Evolutionary conservation across 2,113 vertebrate genomes (phyloP), one percentile per base, ranked within the genome.

Genomic region (Alligator mississippiensis): DNA sequence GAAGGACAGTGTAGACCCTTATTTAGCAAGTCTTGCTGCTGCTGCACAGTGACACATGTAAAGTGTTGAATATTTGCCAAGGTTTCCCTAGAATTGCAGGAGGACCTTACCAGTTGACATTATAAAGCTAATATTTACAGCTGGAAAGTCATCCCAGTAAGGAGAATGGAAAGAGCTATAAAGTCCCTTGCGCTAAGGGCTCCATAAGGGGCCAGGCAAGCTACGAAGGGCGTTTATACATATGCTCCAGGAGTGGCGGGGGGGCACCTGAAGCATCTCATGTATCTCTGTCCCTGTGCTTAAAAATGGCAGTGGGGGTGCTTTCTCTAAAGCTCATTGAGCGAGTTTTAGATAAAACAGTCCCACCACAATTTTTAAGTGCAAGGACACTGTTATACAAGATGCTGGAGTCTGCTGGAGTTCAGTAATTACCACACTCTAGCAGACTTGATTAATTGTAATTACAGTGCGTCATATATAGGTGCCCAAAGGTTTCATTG

Each of bases 91-190:
- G 17, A 13, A 61, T 88, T 76, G 55, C 0, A 2, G 61, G 80
- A 38, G 30, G 19, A 68, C 18, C 87, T 70, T 70, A 82, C 57
- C 88, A 47, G 61, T 1, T 62, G 77, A 62, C 72, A n/a, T 90
- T 87, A 72, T 38, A 85, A 60, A 93, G 90, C 81, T 90, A 96
- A 77, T 91, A 94, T 93, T 96, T 95, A 87, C 84, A 79, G 75
- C 64, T 87, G 80, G 61, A 88, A 93, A 83, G 77, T 87, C 77
- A 92, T 88, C 70, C 88, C 89, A 77, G 75, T 93, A 30, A 55
- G 70, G 38, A 85, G 70, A 74, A 1, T 83, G 88, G 75, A 87
- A 96, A 81, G 90, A 91, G 61, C 27, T 16, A 83, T 64, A 93
- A 84, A 84, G 68, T 9, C 70, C n/a, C 92, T 91, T 87, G 63